Base-by-base conservation (phyloP, 2,888 invertebrate genomes). In the Drosophila stalkeri region DNA sequence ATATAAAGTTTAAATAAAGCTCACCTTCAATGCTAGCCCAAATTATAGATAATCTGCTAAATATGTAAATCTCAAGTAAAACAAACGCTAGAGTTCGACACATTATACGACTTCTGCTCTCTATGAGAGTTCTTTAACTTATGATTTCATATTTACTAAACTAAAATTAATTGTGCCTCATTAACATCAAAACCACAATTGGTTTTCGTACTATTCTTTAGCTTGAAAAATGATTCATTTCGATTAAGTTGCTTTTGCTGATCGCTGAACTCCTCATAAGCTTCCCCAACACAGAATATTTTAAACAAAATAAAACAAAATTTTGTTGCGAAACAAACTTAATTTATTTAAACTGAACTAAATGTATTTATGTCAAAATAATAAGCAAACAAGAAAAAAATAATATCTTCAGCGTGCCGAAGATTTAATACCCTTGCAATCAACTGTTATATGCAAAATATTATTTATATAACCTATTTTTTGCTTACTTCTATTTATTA, bases 1-100 rank as follows among this genome's bases (percentile, higher is more conserved):
- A 0, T 12, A 1, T 51, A 27, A 3, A 5, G 27, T 27, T 27
- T 16, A 14, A 4, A 18, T 7, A 2, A 12, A 18, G 31, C 77
- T 47, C 7, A 75, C 77, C 72, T 33, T 39, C 31, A n/a, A 52
- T 33, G 16, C 18, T 9, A 8, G 60, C 33, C 27, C 35, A 59
- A 14, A 52, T 23, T 14, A 11, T 31, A 23, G 31, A 35, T 8
- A 56, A 31, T 4, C 27, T 8, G 3, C 1, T 2, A 2, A 46
- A 6, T 18, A 49, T 43, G n/a, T 8, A 6, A 35, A 44, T 9
- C 18, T 55, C 14, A 1, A 77, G 20, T 0, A 2, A 3, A n/a
- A 2, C 3, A n/a, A 37, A 14, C 11, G 23, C 3, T 18, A 16
- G 23, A n/a, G 9, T 1, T 9, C 54, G 47, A 37, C 18, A 20